phyloP scores from a whole-genome alignment of 2,888 invertebrate genomes.

The Melanargia galathea region DNA sequence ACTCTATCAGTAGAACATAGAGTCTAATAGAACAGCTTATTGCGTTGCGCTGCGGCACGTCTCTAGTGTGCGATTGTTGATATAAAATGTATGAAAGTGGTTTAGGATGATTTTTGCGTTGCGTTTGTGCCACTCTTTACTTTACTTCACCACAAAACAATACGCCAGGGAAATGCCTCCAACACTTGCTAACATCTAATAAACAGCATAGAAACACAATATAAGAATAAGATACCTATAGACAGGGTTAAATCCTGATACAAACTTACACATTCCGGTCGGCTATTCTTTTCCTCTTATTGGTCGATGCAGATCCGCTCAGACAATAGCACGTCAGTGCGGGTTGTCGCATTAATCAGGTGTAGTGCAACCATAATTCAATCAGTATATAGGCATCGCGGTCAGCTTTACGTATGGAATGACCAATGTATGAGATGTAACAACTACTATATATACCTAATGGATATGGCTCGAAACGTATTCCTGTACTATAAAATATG shows the following conservation, averaged over 20 bases:
- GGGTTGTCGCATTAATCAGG: constrained; percentile 81
- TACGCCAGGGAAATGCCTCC: background rate
- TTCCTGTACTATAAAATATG: background rate
- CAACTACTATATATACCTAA: too few relatives aligned
- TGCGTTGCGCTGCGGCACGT: too few relatives aligned
- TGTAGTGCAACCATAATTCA: constrained; percentile 79
- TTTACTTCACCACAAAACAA: background rate
- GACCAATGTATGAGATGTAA: constrained; percentile 59
- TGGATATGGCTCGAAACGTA: constrained; percentile 50
- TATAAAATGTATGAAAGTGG: too few relatives aligned
- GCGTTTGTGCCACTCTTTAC: too few relatives aligned
- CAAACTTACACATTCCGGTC: constrained; percentile 50
- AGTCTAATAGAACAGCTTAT: too few relatives aligned
- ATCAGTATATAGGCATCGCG: constrained; percentile 60
- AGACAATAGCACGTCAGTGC: constrained; percentile 78
- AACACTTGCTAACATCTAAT: background rate
- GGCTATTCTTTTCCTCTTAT: constrained; percentile 57
- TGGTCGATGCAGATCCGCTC: constrained; percentile 73
- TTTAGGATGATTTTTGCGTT: too few relatives aligned
- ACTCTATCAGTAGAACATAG: too few relatives aligned
- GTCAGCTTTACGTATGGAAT: constrained; percentile 66
- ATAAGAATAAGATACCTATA: constrained; percentile 10
- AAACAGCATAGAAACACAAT: constrained; percentile 18
- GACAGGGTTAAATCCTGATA: constrained; percentile 44
- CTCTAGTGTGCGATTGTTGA: too few relatives aligned